Conservation (phyloP, 2,113 vertebrate species). For the Dascyllus trimaculatus region DNA sequence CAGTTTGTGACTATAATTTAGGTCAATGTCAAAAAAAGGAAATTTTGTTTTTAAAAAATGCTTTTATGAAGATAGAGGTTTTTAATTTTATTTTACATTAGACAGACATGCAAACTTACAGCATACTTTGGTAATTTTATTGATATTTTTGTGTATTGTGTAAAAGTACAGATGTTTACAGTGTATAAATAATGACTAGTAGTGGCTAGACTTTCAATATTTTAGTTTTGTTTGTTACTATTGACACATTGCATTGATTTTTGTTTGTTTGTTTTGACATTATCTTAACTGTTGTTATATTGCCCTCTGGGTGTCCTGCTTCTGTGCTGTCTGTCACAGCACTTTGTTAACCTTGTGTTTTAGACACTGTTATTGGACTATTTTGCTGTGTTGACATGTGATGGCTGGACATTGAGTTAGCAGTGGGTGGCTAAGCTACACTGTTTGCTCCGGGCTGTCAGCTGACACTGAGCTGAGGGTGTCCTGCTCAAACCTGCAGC, state of each 20-base stretch:
- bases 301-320: too few relatives aligned
- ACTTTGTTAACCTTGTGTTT: background rate
- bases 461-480: too few relatives aligned
- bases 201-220: background rate
- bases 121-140: too few relatives aligned
- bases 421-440: conserved; percentile 44
- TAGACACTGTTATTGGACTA: background rate
- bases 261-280: too few relatives aligned
- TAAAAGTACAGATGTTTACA: too few relatives aligned
- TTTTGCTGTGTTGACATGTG: background rate
- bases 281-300: too few relatives aligned
- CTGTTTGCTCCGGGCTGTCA: background rate
- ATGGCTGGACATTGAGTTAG: conserved; percentile 39
- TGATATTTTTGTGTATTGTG: background rate
- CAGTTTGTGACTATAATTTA: too few relatives aligned
- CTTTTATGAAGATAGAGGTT: background rate
- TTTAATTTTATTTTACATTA: background rate
- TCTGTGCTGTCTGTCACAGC: too few relatives aligned
- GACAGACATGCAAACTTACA: too few relatives aligned
- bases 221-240: background rate
- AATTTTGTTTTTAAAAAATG: too few relatives aligned
- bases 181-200: background rate
- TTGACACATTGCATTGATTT: too few relatives aligned
- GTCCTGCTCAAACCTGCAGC: background rate
- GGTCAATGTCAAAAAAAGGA: too few relatives aligned